Evolutionary conservation across 2,797 vertebrate species (phyloP).

Genomic region (Menidia menidia): DNA sequence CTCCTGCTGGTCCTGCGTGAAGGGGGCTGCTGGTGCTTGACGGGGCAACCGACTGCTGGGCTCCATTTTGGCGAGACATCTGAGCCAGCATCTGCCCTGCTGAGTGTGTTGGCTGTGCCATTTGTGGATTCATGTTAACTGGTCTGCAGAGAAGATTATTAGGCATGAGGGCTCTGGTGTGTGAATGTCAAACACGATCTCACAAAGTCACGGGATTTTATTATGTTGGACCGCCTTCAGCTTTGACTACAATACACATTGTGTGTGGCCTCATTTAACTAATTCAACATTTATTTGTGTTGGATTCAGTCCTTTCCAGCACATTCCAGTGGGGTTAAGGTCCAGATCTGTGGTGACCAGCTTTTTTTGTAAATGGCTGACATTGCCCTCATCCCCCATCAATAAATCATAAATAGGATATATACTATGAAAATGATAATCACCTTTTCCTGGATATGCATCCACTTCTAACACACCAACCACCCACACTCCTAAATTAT

Average conservation of each 20-base stretch:
- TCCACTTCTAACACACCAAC: not conserved
- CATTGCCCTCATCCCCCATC: too few relatives aligned
- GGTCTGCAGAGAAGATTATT: conserved; percentile 73
- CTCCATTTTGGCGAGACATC: conserved; percentile 89
- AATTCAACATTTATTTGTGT: too few relatives aligned
- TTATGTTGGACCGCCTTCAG: not conserved
- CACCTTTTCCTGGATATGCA: not conserved
- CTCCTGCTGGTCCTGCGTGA: conserved; percentile 76
- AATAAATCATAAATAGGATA: too few relatives aligned
- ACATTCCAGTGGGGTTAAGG: too few relatives aligned
- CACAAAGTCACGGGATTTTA: not conserved
- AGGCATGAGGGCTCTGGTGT: not conserved
- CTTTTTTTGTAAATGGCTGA: too few relatives aligned
- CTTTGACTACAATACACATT: not conserved
- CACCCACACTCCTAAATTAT: not conserved
- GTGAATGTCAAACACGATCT: not conserved
- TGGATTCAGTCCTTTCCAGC: too few relatives aligned
- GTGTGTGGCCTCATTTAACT: too few relatives aligned
- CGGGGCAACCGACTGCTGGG: conserved; percentile 80
- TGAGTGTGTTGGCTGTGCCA: conserved; percentile 84
- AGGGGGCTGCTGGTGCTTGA: conserved; percentile 85
- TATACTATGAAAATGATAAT: too few relatives aligned
- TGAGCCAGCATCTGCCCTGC: conserved; percentile 91
- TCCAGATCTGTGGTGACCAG: too few relatives aligned
- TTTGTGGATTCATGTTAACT: conserved; percentile 82